Conservation (phyloP, 2,888 invertebrate species). For the Drosophila multiciliata region DNA sequence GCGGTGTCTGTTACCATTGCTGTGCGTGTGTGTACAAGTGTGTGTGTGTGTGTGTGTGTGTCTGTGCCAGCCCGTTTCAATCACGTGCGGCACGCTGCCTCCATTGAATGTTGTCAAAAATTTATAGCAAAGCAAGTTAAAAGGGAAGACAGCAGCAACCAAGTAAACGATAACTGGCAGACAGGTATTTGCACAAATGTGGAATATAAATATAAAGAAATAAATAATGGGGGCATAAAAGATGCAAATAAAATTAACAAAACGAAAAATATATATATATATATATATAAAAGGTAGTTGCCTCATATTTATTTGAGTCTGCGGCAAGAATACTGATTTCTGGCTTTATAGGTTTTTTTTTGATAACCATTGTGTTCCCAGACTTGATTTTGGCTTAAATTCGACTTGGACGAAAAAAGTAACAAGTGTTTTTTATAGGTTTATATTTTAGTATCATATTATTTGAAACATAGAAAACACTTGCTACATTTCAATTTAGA, state of each 20-base stretch:
- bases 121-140: conserved; percentile 54
- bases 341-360: conserved; percentile 31
- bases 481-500: neutral
- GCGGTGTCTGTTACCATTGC: conserved; percentile 58
- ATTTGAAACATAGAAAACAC: neutral
- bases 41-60: conserved; percentile 19
- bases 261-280: conserved; percentile 32
- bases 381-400: neutral
- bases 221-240: conserved; percentile 71
- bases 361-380: conserved; percentile 18
- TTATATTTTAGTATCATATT: neutral
- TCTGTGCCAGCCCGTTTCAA: conserved; percentile 46
- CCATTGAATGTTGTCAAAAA: conserved; percentile 73
- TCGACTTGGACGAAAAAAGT: neutral
- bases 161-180: conserved; percentile 49
- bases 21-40: conserved; percentile 19
- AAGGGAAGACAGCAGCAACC: conserved; percentile 17
- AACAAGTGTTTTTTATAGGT: neutral
- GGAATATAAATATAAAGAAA: conserved; percentile 40
- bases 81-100: conserved; percentile 66
- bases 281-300: conserved; percentile 20
- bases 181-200: conserved; percentile 12
- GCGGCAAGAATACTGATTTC: conserved; percentile 23
- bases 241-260: conserved; percentile 78
- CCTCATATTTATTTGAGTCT: conserved; percentile 27